A percentile compares a stretch with the other conserved stretches of the same genome.
These are phyloP conservation scores for Platyscapa corneri DNA, from an alignment of 1,140 invertebrate species.

Conservation along the genomic window DNA sequence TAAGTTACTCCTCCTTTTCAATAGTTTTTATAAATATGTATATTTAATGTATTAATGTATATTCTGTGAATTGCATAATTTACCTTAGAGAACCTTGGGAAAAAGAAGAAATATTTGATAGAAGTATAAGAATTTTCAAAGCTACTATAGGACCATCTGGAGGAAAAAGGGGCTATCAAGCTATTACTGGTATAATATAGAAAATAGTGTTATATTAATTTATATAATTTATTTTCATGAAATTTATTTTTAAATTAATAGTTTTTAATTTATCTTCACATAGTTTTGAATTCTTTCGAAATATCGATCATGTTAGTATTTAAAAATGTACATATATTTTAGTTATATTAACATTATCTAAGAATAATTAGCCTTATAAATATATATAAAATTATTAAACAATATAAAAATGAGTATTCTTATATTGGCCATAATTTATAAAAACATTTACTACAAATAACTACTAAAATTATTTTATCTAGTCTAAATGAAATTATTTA, in stretches of 20 bases:
- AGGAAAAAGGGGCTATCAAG: constrained; percentile 84
- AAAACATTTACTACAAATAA: no score
- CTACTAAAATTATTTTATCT: no score
- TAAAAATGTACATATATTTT: no score
- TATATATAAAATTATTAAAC: no score
- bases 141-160: constrained; percentile 88
- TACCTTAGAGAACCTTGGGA: constrained; percentile 80
- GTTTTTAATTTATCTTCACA: neutral
- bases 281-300: neutral
- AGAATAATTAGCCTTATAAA: no score
- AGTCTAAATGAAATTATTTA: no score
- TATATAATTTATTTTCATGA: neutral
- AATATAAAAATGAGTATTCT: no score
- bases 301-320: neutral
- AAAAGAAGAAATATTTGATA: constrained; percentile 84
- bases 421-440: no score
- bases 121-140: constrained; percentile 83
- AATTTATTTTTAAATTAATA: neutral
- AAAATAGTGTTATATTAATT: neutral
- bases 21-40: no score
- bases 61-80: neutral
- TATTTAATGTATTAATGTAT: neutral
- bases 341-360: no score
- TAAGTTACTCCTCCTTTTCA: neutral
- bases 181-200: constrained; percentile 79